Evolutionary conservation across 1,140 invertebrate species (phyloP), one percentile per base, ranked within the genome.

Genomic region (Telenomus remus): DNA sequence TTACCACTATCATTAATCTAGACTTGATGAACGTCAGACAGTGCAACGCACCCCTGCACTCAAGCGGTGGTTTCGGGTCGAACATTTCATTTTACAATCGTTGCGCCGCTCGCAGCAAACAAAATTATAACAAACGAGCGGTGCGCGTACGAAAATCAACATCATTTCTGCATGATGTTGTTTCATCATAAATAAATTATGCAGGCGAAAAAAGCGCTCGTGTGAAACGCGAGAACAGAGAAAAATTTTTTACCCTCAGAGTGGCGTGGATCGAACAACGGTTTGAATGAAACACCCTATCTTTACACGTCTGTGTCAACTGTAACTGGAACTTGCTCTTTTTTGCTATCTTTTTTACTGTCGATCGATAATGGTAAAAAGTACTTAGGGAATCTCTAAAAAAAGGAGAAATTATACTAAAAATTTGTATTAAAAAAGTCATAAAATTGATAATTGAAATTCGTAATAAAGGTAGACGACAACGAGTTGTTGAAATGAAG

Each of bases 101-200:
- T 9, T 39, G 3, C 19, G 19, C 19, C 19, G 19, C 19, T 27
- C 19, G 19, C n/a, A 9, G n/a, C 37, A 39, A 39, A 39, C n/a
- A 39, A 39, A 39, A 39, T 39, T 39, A 39, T 39, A n/a, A 39
- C 37, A n/a, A 39, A 39, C n/a, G 19, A 39, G 37, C 37, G 19
- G 19, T 27, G 19, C 19, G 19, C 19, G n/a, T n/a, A 27, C 13
- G 3, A 44, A 13, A 12, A 44, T 13, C 43, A 13, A 12, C 6
- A 13, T 44, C 7, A 44, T 7, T 44, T 12, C 43, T 44, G 11
- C 11, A 12, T 44, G 13, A 13, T 44, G 12, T 44, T 13, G 11
- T 44, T 44, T 14, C 12, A 3, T 13, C 13, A 13, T 14, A 13
- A 44, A 44, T 44, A 44, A 44, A 44, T 44, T 44, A 44, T 14